Evolutionary conservation across 2,888 invertebrate genomes (phyloP).

Genomic region (Agrochola litura): DNA sequence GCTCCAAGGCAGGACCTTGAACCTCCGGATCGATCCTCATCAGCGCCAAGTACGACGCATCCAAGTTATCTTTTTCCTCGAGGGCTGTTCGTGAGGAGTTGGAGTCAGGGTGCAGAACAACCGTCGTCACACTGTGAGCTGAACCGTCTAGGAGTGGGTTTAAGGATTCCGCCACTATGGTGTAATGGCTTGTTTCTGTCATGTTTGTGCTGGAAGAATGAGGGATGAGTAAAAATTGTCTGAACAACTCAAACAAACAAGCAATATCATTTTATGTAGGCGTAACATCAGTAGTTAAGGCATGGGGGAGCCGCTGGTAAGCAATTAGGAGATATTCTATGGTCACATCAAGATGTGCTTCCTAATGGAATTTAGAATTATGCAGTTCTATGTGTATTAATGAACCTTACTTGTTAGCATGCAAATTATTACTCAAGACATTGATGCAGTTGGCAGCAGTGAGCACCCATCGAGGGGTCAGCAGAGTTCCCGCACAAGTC

Average conservation of each 20-base stretch:
- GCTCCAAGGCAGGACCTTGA: slow-evolving; percentile 23
- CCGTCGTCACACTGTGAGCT: slow-evolving; percentile 66
- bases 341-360: too few species aligned
- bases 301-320: too few species aligned
- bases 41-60: slow-evolving; percentile 54
- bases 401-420: slow-evolving; percentile 60
- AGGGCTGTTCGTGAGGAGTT: slow-evolving; percentile 11
- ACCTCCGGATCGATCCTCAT: slow-evolving; percentile 61
- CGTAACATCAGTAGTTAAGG: too few species aligned
- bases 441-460: slow-evolving; percentile 75
- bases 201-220: slow-evolving; percentile 53
- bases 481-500: slow-evolving; percentile 75
- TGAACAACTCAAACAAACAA: not conserved
- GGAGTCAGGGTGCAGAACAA: slow-evolving; percentile 33
- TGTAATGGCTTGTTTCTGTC: slow-evolving; percentile 66
- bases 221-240: not conserved
- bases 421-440: slow-evolving; percentile 65
- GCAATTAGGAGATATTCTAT: too few species aligned
- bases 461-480: slow-evolving; percentile 73
- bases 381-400: not conserved
- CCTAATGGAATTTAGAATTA: too few species aligned
- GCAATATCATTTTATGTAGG: not conserved
- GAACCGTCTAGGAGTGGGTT: slow-evolving; percentile 75
- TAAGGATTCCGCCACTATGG: slow-evolving; percentile 71
- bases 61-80: slow-evolving; percentile 9